phyloP scores from a whole-genome alignment of 2,113 vertebrate genomes.

The Boulengeromyrus knoepffleri region DNA sequence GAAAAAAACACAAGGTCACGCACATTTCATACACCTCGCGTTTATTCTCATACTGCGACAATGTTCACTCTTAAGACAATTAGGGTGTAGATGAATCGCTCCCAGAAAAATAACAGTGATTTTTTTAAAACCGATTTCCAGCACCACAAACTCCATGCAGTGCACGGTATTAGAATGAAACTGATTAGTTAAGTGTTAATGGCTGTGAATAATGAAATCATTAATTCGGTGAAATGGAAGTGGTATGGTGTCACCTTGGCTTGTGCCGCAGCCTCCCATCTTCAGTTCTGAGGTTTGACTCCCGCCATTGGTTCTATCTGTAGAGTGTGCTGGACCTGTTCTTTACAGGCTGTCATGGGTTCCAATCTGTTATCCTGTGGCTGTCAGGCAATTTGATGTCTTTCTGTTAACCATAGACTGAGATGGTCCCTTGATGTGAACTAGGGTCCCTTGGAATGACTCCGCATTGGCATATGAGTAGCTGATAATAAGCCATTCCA shows the following conservation, averaged over 20 bases:
- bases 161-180: background rate
- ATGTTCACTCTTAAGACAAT: background rate
- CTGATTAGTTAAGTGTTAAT: background rate
- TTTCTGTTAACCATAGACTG: background rate
- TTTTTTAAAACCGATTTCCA: background rate
- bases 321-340: background rate
- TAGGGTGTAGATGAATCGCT: background rate
- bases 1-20: background rate
- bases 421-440: background rate
- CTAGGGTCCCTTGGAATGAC: background rate
- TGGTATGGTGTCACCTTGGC: background rate
- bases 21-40: background rate
- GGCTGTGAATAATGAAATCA: background rate
- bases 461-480: background rate
- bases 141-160: background rate
- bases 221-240: background rate
- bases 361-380: background rate
- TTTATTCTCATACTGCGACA: background rate
- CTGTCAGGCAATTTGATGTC: background rate
- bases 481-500: background rate
- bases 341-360: background rate
- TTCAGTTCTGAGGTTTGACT: background rate
- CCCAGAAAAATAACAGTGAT: background rate
- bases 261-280: background rate
- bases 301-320: background rate